Evolutionary conservation across 2,888 invertebrate species (phyloP), one percentile per base, ranked within the genome.

Genomic region (Campoplex capitator): DNA sequence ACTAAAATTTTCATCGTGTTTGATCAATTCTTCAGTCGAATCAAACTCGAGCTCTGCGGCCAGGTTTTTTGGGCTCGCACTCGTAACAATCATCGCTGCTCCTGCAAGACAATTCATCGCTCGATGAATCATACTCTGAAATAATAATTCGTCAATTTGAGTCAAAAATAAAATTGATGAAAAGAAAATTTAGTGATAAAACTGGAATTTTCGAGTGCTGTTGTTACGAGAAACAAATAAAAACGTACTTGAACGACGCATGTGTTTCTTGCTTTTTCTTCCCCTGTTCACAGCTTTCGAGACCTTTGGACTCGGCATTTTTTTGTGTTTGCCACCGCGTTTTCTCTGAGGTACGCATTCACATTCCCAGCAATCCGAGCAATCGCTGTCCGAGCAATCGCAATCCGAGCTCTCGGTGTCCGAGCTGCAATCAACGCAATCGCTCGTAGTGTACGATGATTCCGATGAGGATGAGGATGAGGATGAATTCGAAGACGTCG

Each of bases 31-130:
- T 65, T 18, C 3, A 13, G 35, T 78, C 18, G 16, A 32, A 38
- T 67, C 38, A 84, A 79, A 23, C 45, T 9, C 70, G 67, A 6
- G 85, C 84, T 81, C 82, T 88, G 23, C 88, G 74, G 38, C 86
- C 84, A 23, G 84, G 58, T 56, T 86, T 88, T 35, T 70, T 83
- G 28, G 8, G 54, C 23, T 84, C 87, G 81, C 88, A 88, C 3
- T 79, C 79, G 79, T 85, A 88, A 71, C 89, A 90, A 23, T 90
- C 89, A 73, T 88, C 88, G 83, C 82, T 85, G 23, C 74, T 86
- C 8, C 76, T 83, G 16, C 78, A 86, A 1, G 87, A 87, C 23
- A 85, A 88, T 16, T 58, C 35, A 35, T 87, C 82, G 45, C 80
- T 84, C 16, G 88, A 87, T 4, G 89, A 84, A 23, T 82, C 56